A percentile compares a stretch with the other conserved stretches of the same genome.
Conservation (phyloP, 2,797 vertebrate genomes). For the Odontamblyopus lacepedii region DNA sequence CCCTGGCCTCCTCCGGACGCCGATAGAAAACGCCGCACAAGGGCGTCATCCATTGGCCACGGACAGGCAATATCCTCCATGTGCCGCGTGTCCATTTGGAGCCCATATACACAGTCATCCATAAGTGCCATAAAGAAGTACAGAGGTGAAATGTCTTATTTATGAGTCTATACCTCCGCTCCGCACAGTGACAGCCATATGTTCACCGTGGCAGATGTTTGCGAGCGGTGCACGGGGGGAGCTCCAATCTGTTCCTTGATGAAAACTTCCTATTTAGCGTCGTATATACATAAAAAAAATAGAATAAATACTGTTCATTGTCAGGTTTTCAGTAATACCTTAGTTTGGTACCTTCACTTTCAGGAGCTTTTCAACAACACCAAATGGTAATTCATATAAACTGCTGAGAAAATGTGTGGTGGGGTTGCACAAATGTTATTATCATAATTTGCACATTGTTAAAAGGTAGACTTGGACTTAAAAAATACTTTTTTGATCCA, state of each 20-base stretch:
- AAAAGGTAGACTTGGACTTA: too few species aligned
- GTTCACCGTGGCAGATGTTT: not conserved
- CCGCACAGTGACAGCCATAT: conserved; percentile 1
- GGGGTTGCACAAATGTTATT: too few species aligned
- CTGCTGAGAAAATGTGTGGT: too few species aligned
- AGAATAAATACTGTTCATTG: too few species aligned
- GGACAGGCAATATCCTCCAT: not conserved
- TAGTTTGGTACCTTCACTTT: too few species aligned
- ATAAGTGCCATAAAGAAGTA: not conserved
- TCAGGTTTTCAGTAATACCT: not conserved
- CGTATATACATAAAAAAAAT: not conserved
- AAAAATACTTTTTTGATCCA: too few species aligned
- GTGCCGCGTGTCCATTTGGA: not conserved
- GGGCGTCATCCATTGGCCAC: conserved; percentile 3
- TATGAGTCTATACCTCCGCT: not conserved
- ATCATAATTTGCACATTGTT: too few species aligned
- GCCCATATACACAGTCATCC: not conserved
- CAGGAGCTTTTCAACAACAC: too few species aligned
- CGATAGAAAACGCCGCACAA: conserved; percentile 6
- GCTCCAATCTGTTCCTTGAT: conserved; percentile 2
- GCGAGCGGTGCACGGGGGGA: not conserved
- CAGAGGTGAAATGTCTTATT: conserved; percentile 7
- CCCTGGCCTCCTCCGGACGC: conserved; percentile 22
- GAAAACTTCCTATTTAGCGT: not conserved
- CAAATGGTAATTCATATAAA: too few species aligned